Evolutionary conservation across 2,888 invertebrate genomes (phyloP).

Genomic region (Formica aserva): DNA sequence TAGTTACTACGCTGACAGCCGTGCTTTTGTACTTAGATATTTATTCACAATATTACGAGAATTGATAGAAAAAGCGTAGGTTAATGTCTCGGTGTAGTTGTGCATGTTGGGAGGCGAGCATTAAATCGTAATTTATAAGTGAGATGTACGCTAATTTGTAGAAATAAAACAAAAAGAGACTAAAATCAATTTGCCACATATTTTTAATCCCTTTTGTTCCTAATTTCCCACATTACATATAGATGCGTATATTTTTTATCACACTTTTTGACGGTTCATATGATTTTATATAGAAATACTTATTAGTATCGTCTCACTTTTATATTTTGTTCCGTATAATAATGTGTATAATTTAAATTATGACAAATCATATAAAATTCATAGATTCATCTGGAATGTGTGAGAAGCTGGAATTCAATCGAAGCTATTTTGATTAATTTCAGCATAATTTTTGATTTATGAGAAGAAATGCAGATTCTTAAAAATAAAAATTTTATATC

Average conservation of each 20-base stretch:
- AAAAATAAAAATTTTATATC: neutral
- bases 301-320: neutral
- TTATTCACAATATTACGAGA: conserved; percentile 77
- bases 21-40: conserved; percentile 83
- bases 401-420: neutral
- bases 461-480: neutral
- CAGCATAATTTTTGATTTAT: neutral
- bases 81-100: conserved; percentile 25
- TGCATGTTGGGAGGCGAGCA: conserved; percentile 29
- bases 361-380: neutral
- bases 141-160: conserved; percentile 69
- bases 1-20: conserved; percentile 59
- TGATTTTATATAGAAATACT: conserved; percentile 18
- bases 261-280: neutral
- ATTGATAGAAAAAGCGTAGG: conserved; percentile 53
- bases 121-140: conserved; percentile 63
- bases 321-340: neutral
- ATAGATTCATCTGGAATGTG: neutral
- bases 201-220: conserved; percentile 12
- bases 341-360: neutral
- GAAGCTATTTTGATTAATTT: neutral
- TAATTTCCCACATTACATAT: neutral
- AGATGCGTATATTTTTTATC: neutral
- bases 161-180: conserved; percentile 69
- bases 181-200: conserved; percentile 2